Evolutionary conservation across 2,888 invertebrate genomes (phyloP).

Genomic region (Polyploca ridens): DNA sequence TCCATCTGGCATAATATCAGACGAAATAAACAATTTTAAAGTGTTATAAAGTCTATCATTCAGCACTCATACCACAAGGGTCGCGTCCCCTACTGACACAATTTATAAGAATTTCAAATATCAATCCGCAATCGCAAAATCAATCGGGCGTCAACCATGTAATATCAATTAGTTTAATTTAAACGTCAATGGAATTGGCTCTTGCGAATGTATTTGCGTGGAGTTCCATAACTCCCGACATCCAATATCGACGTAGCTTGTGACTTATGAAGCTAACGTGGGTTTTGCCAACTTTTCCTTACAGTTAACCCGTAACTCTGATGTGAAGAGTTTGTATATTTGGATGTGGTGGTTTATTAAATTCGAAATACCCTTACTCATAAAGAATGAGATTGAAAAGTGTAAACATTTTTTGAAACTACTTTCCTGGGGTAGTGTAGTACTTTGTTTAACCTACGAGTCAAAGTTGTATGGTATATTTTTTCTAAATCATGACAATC

Average conservation of each 20-base stretch:
- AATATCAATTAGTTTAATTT: constrained; percentile 8
- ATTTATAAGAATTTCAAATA: too few relatives aligned
- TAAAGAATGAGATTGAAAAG: too few relatives aligned
- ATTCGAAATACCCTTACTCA: neutral
- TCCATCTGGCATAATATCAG: too few relatives aligned
- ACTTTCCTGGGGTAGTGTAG: too few relatives aligned
- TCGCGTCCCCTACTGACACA: too few relatives aligned
- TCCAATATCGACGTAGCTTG: constrained; percentile 48
- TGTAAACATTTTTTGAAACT: too few relatives aligned
- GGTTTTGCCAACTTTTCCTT: constrained; percentile 55
- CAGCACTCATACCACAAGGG: too few relatives aligned
- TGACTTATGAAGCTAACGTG: constrained; percentile 49
- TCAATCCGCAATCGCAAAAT: neutral
- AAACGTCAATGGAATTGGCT: constrained; percentile 15
- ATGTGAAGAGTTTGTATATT: constrained; percentile 18
- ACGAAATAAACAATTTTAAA: too few relatives aligned
- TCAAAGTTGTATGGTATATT: too few relatives aligned
- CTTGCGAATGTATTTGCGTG: constrained; percentile 17
- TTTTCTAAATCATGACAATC: too few relatives aligned
- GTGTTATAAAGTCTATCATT: too few relatives aligned
- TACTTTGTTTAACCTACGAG: too few relatives aligned
- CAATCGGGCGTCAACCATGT: constrained; percentile 22
- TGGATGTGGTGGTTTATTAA: neutral
- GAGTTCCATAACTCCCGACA: constrained; percentile 35
- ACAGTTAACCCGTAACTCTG: constrained; percentile 47